Conservation (phyloP, 2,797 vertebrate genomes). For the Anas acuta region DNA sequence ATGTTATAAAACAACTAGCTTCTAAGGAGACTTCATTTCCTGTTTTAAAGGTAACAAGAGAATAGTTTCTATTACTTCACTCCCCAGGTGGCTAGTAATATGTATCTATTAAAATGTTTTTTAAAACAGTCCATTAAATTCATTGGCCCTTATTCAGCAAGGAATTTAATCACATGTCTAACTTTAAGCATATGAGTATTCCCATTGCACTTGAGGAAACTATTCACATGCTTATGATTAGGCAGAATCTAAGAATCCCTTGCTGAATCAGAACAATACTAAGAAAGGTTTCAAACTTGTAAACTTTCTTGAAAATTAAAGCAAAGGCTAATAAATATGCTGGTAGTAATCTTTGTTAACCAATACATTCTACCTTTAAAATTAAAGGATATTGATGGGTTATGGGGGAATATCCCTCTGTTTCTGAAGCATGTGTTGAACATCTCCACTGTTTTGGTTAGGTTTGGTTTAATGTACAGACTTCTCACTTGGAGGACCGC, state of each 20-base stretch:
- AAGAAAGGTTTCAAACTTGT: background rate
- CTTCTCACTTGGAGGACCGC: background rate
- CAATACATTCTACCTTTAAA: background rate
- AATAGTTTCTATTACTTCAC: constrained; percentile 1
- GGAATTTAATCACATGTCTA: constrained; percentile 18
- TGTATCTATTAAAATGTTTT: constrained; percentile 38
- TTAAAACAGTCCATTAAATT: constrained; percentile 45
- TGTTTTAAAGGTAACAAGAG: constrained; percentile 40
- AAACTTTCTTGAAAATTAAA: background rate
- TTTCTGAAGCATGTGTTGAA: background rate
- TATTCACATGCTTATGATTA: background rate
- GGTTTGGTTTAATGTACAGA: background rate
- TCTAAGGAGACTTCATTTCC: background rate
- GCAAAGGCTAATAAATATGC: background rate
- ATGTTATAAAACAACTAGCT: background rate
- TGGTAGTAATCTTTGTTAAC: background rate
- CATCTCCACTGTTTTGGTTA: background rate
- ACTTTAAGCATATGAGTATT: background rate
- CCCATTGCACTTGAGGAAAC: background rate
- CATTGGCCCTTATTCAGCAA: background rate
- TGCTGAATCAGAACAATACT: background rate
- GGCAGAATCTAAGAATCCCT: background rate
- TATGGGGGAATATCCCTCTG: background rate
- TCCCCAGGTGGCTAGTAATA: constrained; percentile 28
- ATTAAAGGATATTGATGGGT: background rate